Percentiles rank a stretch among this genome's conserved stretches.
Conservation (phyloP, 35 echinoderm and acorn worm species). For the Diadema setosum region DNA sequence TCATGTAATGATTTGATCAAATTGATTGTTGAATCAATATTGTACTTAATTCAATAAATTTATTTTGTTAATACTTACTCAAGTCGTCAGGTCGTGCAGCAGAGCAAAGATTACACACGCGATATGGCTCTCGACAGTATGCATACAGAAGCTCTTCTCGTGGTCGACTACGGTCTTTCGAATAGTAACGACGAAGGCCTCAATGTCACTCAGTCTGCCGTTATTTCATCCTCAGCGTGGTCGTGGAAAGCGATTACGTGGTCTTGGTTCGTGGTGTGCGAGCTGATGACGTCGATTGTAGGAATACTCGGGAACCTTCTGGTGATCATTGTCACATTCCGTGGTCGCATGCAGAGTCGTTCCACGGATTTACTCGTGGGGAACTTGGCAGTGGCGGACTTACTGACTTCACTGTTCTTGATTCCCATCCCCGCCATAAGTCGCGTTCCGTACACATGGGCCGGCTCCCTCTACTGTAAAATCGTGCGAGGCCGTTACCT, state of each 20-base stretch:
- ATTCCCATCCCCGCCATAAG: not conserved
- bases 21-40: no score
- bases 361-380: not conserved
- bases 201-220: no score
- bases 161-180: no score
- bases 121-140: no score
- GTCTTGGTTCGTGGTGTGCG: not conserved
- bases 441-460: not conserved
- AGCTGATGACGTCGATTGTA: not conserved
- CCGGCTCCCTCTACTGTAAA: not conserved
- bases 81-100: no score
- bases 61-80: no score
- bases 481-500: not conserved
- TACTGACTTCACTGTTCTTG: not conserved
- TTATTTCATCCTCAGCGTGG: no score
- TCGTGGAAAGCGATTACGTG: not conserved
- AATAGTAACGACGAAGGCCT: no score
- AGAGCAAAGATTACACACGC: no score
- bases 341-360: not conserved
- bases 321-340: not conserved
- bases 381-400: slow-evolving; percentile 20
- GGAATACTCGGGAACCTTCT: not conserved
- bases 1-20: no score
- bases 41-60: no score
- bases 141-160: no score